phyloP scores from a whole-genome alignment of 2,797 vertebrate species.

The Caiman crocodilus region DNA sequence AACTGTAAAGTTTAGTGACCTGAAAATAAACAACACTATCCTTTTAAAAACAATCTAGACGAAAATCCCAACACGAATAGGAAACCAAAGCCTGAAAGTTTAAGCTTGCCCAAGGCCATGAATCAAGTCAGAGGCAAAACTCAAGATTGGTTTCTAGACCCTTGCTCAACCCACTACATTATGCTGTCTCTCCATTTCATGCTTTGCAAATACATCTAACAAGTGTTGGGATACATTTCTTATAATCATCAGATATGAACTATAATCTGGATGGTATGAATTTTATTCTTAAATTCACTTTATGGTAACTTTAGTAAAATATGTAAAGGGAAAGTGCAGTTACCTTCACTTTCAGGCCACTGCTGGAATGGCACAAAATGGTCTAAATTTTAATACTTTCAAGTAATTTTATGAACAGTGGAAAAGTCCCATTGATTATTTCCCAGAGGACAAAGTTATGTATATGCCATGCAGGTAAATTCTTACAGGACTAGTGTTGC shows the following conservation, averaged over 20 bases:
- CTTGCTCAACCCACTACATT: neutral
- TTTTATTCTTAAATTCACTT: neutral
- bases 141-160: neutral
- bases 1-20: neutral
- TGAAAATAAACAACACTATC: neutral
- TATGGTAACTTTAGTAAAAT: neutral
- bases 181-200: neutral
- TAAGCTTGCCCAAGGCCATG: neutral
- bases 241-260: neutral
- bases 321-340: neutral
- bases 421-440: accelerated
- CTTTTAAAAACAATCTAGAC: neutral
- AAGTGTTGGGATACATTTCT: neutral
- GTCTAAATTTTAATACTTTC: accelerated
- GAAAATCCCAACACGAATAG: neutral
- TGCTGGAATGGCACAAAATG: neutral
- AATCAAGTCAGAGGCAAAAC: neutral
- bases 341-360: neutral
- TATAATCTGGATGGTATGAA: neutral
- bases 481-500: neutral
- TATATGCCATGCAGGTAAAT: neutral
- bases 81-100: neutral
- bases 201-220: neutral
- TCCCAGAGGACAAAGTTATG: neutral
- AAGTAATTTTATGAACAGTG: neutral